Evolutionary conservation across 2,113 vertebrate species (phyloP).

Genomic region (Hydrolagus affinis): DNA sequence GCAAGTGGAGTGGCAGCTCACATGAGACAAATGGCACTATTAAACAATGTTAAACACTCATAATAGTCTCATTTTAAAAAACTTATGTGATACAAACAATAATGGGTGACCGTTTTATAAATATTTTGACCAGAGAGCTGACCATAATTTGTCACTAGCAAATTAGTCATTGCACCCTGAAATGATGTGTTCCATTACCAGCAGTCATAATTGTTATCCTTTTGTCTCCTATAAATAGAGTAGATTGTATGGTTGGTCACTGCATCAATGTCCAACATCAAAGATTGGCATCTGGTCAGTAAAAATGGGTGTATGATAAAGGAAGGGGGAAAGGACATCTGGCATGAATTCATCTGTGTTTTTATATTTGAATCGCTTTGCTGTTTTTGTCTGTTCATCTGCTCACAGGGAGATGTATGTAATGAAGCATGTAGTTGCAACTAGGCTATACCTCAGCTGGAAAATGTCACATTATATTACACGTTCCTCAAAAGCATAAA

Average conservation of each 20-base stretch:
- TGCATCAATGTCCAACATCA: neutral
- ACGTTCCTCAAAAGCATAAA: conserved; percentile 57
- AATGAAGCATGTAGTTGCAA: conserved; percentile 63
- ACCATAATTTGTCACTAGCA: neutral
- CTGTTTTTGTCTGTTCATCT: conserved; percentile 62
- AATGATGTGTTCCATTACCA: neutral
- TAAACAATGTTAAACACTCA: neutral
- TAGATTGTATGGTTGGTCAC: neutral
- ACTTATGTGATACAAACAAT: neutral
- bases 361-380: conserved; percentile 55
- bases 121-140: neutral
- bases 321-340: conserved; percentile 51
- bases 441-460: conserved; percentile 65
- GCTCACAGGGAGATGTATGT: conserved; percentile 55
- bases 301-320: conserved; percentile 43
- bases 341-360: conserved; percentile 56
- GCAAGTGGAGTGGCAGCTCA: neutral
- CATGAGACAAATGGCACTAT: neutral
- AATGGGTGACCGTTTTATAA: neutral
- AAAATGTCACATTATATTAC: conserved; percentile 68
- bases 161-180: neutral
- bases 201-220: neutral
- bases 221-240: neutral
- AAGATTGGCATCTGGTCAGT: conserved; percentile 24
- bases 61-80: neutral